phyloP scores from a whole-genome alignment of 2,113 vertebrate species.

The Origma solitaria region DNA sequence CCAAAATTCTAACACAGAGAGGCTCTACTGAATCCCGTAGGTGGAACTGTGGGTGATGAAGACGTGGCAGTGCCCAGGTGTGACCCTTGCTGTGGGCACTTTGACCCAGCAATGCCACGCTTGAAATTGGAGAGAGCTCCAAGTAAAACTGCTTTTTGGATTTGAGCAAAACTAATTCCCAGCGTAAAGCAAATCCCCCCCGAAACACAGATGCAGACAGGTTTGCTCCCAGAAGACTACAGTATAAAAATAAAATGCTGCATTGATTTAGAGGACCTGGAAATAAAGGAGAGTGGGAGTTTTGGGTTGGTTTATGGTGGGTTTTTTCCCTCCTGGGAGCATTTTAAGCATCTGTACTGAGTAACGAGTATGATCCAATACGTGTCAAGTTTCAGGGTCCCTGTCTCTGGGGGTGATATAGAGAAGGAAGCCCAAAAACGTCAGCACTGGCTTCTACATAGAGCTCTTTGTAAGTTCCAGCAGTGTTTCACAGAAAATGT shows the following conservation, averaged over 20 bases:
- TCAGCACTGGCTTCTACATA: background rate
- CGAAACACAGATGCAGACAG: background rate
- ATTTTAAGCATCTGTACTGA: rapidly evolving
- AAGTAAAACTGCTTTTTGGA: background rate
- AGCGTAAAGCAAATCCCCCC: background rate
- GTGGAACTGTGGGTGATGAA: background rate
- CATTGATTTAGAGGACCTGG: background rate
- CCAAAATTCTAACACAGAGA: background rate
- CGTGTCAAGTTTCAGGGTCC: background rate
- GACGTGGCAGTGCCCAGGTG: background rate
- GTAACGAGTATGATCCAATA: background rate
- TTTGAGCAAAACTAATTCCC: background rate
- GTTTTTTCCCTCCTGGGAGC: background rate
- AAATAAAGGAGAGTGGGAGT: background rate
- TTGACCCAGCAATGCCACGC: background rate
- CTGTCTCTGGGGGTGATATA: background rate
- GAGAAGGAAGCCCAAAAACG: background rate
- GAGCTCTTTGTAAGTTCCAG: background rate
- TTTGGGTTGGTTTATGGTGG: background rate
- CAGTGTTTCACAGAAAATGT: background rate
- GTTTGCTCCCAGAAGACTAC: background rate
- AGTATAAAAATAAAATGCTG: background rate
- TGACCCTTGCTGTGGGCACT: background rate
- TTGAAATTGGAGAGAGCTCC: background rate
- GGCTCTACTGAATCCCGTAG: rapidly evolving